phyloP scores from a whole-genome alignment of 2,888 invertebrate species.

The Caenorhabditis imperialis region DNA sequence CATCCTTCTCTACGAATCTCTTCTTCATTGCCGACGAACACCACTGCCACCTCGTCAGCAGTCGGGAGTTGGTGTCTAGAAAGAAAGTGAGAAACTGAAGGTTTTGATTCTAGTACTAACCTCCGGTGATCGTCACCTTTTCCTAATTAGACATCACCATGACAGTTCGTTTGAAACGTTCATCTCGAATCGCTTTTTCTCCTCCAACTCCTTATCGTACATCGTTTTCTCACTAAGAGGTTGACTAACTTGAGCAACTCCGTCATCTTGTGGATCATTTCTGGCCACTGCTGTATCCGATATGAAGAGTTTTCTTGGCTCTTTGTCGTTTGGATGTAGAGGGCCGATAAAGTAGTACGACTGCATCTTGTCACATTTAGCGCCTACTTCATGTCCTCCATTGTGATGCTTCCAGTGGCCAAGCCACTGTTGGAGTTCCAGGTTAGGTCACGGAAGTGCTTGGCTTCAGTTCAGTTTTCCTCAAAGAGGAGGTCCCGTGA shows the following conservation, averaged over 20 bases:
- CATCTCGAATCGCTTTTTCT: conserved; percentile 6
- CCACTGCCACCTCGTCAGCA: conserved; percentile 58
- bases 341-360: background rate
- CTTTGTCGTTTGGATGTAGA: too few relatives aligned
- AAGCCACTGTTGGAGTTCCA: conserved; percentile 41
- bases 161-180: conserved; percentile 1
- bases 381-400: conserved; percentile 31
- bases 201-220: conserved; percentile 37
- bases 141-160: conserved; percentile 26
- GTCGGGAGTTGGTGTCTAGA: conserved; percentile 6
- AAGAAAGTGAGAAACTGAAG: too few relatives aligned
- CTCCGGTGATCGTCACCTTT: conserved; percentile 25
- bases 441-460: conserved; percentile 1
- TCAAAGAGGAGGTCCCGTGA: conserved; percentile 1
- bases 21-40: conserved; percentile 61
- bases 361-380: conserved; percentile 33
- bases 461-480: background rate
- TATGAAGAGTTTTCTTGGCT: too few relatives aligned
- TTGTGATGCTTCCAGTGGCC: conserved; percentile 32
- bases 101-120: too few relatives aligned
- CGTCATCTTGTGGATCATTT: too few relatives aligned
- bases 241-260: too few relatives aligned
- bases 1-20: conserved; percentile 64
- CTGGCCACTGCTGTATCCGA: too few relatives aligned
- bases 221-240: conserved; percentile 51